Conservation (phyloP, 2,113 vertebrate genomes). For the Pitta sordida region DNA sequence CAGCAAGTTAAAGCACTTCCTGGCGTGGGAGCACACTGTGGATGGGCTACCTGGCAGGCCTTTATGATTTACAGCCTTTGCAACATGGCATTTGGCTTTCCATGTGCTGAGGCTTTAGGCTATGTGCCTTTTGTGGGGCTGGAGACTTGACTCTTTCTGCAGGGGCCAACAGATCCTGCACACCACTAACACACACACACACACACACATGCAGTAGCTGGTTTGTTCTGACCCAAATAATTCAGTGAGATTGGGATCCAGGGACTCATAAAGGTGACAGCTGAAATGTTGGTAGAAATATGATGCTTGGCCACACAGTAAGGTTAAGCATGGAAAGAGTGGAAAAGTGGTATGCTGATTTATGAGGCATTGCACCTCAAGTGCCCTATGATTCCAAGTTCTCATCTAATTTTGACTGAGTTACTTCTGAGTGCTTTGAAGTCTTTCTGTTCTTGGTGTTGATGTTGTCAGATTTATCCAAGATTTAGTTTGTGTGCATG, state of each 20-base stretch:
- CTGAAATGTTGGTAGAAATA: not conserved
- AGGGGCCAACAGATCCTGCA: too few relatives aligned
- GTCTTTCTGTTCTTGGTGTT: not conserved
- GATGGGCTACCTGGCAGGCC: too few relatives aligned
- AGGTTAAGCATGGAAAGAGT: not conserved
- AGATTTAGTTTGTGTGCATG: fast-evolving
- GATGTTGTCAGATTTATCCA: not conserved
- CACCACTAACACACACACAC: too few relatives aligned
- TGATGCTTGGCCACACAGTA: fast-evolving
- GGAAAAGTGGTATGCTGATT: not conserved
- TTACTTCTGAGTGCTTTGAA: not conserved
- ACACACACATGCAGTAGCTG: too few relatives aligned
- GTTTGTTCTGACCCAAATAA: too few relatives aligned
- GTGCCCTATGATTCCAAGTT: not conserved
- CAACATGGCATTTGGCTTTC: too few relatives aligned
- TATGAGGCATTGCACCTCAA: not conserved
- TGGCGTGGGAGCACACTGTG: too few relatives aligned
- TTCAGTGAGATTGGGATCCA: too few relatives aligned
- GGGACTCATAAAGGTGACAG: not conserved
- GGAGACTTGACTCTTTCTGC: too few relatives aligned
- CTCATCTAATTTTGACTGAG: not conserved
- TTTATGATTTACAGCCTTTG: too few relatives aligned
- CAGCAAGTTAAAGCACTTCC: not conserved
- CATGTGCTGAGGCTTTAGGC: too few relatives aligned
- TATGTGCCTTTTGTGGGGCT: too few relatives aligned